Percentiles rank a stretch among this genome's conserved stretches.
These are phyloP conservation scores for Heteromurus nitidus DNA, from an alignment of 2,888 invertebrate species.

Conservation along the genomic window DNA sequence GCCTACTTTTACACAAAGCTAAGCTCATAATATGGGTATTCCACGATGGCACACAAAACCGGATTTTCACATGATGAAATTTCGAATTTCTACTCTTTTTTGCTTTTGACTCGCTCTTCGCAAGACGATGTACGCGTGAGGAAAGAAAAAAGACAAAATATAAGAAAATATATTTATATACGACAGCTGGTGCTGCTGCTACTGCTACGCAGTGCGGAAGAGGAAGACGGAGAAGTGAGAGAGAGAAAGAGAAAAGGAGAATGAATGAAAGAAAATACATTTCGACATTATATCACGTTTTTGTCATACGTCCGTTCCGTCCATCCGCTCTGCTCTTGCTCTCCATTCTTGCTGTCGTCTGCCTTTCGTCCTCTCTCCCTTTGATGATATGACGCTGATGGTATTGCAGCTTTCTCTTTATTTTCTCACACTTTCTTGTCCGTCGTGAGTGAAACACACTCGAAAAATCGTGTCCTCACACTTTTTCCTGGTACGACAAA, in stretches of 20 bases:
- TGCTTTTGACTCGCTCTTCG: neutral
- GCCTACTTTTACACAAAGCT: slow-evolving; percentile 1
- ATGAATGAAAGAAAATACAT: slow-evolving; percentile 26
- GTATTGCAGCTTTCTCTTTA: slow-evolving; percentile 12
- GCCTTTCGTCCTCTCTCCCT: slow-evolving; percentile 13
- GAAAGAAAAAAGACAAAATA: slow-evolving; percentile 26
- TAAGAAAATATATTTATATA: neutral
- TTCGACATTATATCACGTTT: slow-evolving; percentile 65
- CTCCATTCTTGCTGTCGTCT: slow-evolving; percentile 27
- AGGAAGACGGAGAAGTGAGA: neutral
- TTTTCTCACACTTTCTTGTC: slow-evolving; percentile 1
- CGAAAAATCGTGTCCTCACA: neutral
- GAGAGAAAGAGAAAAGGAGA: slow-evolving; percentile 1
- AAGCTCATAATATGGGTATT: slow-evolving; percentile 5
- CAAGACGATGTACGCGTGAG: too few relatives aligned
- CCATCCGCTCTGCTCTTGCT: too few relatives aligned
- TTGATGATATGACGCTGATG: slow-evolving; percentile 32
- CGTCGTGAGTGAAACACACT: neutral
- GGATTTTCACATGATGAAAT: slow-evolving; percentile 41
- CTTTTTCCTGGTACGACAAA: neutral
- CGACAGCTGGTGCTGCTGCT: slow-evolving; percentile 39
- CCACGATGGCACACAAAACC: slow-evolving; percentile 1
- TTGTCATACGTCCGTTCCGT: slow-evolving; percentile 53
- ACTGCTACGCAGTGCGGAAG: too few relatives aligned
- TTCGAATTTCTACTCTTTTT: slow-evolving; percentile 22